Conservation (phyloP, 2,113 vertebrate species). For the Tauraco erythrolophus region DNA sequence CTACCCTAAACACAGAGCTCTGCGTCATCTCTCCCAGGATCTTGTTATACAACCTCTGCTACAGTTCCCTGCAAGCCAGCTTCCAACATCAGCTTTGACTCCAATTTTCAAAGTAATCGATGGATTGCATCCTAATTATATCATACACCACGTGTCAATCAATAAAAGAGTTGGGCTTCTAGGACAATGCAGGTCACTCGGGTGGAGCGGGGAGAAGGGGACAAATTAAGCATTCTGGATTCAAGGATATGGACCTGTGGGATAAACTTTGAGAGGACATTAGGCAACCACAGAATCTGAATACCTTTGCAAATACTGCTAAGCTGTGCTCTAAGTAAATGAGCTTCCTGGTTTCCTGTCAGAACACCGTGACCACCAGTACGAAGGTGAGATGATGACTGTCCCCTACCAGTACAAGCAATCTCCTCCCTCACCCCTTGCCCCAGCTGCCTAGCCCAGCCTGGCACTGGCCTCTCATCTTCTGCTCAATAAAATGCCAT, state of each 20-base stretch:
- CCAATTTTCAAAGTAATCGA: background rate
- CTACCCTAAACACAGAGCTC: background rate
- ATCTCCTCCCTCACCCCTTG: background rate
- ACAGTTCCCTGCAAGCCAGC: background rate
- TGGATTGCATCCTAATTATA: background rate
- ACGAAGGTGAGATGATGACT: background rate
- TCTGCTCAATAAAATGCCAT: background rate
- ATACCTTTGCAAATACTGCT: background rate
- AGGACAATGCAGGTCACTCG: background rate
- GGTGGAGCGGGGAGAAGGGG: background rate
- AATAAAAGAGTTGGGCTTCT: background rate
- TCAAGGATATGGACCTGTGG: background rate
- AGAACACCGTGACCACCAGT: background rate
- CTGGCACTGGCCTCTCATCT: background rate
- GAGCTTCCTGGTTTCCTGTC: rapidly evolving
- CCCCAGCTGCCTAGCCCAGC: background rate
- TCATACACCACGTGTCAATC: background rate
- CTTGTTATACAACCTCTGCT: background rate
- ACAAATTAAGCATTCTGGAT: background rate
- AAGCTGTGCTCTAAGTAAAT: background rate
- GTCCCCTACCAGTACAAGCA: background rate
- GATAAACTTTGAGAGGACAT: background rate
- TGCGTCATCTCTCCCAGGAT: background rate
- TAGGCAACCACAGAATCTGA: background rate
- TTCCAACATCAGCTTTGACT: background rate